Conservation (phyloP, 2,797 vertebrate species). For the Pseudochirops cupreus region DNA sequence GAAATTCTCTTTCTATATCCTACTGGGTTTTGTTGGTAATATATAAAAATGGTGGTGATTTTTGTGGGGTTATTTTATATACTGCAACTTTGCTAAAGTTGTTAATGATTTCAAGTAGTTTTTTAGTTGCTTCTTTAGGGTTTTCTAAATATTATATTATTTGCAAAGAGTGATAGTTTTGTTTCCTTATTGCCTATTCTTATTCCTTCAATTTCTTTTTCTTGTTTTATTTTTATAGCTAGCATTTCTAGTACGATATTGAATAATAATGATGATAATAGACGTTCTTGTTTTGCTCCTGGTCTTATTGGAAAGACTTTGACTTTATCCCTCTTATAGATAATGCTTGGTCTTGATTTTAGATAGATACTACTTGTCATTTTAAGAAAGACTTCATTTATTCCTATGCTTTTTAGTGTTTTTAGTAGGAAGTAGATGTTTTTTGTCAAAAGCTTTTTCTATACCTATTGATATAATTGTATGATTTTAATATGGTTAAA, state of each 20-base stretch:
- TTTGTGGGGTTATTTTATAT: neutral
- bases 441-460: neutral
- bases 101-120: neutral
- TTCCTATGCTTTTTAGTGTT: neutral
- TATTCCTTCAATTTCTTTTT: neutral
- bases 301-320: neutral
- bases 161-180: neutral
- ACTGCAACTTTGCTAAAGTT: neutral
- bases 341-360: neutral
- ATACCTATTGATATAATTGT: neutral
- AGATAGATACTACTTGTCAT: neutral
- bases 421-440: neutral
- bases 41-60: neutral
- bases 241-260: neutral
- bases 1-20: neutral
- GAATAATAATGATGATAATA: neutral
- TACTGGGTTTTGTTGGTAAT: neutral
- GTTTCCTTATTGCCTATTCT: neutral
- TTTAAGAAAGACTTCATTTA: neutral
- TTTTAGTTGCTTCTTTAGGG: neutral
- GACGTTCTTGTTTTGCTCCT: neutral
- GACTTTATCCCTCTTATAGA: neutral
- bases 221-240: neutral
- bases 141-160: neutral
- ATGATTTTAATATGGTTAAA: neutral